A percentile compares a stretch with the other conserved stretches of the same genome.
Evolutionary conservation across 2,113 vertebrate genomes (phyloP).

Genomic region (Rhipidura dahli): DNA sequence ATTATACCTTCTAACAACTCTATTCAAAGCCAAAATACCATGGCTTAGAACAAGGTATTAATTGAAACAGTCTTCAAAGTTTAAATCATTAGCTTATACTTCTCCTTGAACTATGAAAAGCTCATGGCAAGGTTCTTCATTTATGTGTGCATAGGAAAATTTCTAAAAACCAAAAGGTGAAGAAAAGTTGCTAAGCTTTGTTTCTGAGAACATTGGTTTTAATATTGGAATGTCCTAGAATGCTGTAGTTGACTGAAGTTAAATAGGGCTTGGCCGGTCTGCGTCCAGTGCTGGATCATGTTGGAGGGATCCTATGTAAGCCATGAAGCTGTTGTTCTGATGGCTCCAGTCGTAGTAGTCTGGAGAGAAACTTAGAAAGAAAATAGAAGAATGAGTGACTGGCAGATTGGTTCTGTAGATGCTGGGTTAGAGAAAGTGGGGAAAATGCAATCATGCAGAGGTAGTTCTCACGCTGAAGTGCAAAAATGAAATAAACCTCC

Average conservation of each 20-base stretch:
- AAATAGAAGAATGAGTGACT: neutral
- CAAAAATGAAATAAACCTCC: neutral
- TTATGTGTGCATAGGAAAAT: constrained; percentile 17
- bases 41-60: constrained; percentile 48
- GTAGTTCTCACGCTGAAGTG: neutral
- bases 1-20: constrained; percentile 52
- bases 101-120: constrained; percentile 51
- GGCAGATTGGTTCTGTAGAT: neutral
- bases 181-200: constrained; percentile 1
- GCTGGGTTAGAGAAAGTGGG: neutral
- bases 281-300: constrained; percentile 69
- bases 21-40: constrained; percentile 20
- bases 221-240: neutral
- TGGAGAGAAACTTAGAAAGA: constrained; percentile 78
- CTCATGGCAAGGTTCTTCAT: constrained; percentile 52
- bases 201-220: constrained; percentile 23
- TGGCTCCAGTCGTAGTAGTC: constrained; percentile 90
- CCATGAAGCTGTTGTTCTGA: constrained; percentile 81
- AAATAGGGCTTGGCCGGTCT: constrained; percentile 76
- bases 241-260: neutral
- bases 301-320: constrained; percentile 80
- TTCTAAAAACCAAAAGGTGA: constrained; percentile 27
- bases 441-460: neutral
- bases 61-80: constrained; percentile 45
- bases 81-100: constrained; percentile 63